Evolutionary conservation across 2,888 invertebrate species (phyloP), one percentile per base, ranked within the genome.

Genomic region (Sericinus montela): DNA sequence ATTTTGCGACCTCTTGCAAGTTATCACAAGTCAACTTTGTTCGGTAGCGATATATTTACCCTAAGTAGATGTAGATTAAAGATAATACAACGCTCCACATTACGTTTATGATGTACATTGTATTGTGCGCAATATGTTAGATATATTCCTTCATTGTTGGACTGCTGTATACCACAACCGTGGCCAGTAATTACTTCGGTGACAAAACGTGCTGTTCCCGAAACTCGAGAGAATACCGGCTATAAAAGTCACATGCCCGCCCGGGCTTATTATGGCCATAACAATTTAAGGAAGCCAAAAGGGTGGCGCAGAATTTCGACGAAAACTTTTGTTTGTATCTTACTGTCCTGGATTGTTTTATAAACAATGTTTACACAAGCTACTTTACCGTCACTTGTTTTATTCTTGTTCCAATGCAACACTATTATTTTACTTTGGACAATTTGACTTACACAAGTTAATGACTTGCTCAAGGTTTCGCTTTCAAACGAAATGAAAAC

Each of bases 201-300:
- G 77, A 80, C 80, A 80, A 80, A 83, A 79, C 74, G 73, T 67
- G 65, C 69, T 71, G 67, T 70, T 67, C 76, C 71, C 74, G 70
- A 84, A 83, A 79, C 73, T 80, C 75, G 62, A 71, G 71, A 74
- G 73, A 80, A 81, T 77, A 75, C 69, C 73, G 64, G 72, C 73
- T 70, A 82, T 86, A 87, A 87, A 86, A 83, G 79, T 86, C 84
- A 85, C 84, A 84, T 85, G 85, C 75, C 80, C 72, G 66, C 75
- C 69, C 68, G 67, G 70, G 73, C 82, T 86, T 87, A 86, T 85
- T 84, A 81, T 80, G 66, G 79, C 79, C 68, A 83, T 88, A 84
- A 86, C 85, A 82, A 84, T 87, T 86, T 86, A 81, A 85, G 83
- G 83, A 82, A 82, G 84, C 84, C 81, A 68, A 85, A 85, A 84